A percentile compares a stretch with the other conserved stretches of the same genome.
Evolutionary conservation across 2,797 vertebrate genomes (phyloP).

Genomic region (Peromyscus eremicus): DNA sequence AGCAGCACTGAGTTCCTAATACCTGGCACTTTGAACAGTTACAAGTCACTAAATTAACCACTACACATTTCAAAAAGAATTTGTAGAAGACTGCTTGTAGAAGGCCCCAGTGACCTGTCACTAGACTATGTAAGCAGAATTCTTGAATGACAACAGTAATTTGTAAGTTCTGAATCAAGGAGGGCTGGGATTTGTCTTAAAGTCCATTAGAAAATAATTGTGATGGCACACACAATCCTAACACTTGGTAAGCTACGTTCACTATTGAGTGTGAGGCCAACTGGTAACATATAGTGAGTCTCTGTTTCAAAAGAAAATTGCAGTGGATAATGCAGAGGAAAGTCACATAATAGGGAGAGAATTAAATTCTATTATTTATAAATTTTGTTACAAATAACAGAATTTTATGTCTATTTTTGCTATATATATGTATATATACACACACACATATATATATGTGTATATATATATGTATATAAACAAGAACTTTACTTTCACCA

Average conservation of each 20-base stretch:
- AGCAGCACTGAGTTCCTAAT: background rate
- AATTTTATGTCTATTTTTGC: background rate
- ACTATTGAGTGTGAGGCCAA: background rate
- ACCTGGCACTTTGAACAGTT: background rate
- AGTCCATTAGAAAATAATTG: background rate
- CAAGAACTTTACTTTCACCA: background rate
- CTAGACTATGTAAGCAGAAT: constrained; percentile 33
- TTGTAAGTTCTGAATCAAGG: constrained; percentile 28
- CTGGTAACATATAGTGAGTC: background rate
- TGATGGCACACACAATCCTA: background rate
- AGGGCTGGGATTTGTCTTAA: background rate
- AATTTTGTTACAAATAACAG: background rate
- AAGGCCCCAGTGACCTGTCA: background rate
- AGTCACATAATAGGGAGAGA: background rate
- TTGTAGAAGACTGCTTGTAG: background rate
- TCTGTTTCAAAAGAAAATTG: background rate
- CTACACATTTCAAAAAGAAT: background rate
- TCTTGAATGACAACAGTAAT: background rate
- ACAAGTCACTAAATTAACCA: background rate
- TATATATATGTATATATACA: no score
- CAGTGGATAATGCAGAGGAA: constrained; percentile 22
- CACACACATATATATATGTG: no score
- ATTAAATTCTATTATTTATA: constrained; percentile 39
- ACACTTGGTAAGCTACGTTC: background rate
- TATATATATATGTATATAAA: background rate